These are phyloP conservation scores for Gonioctena quinquepunctata DNA, from an alignment of 1,140 invertebrate species.

Conservation along the genomic window DNA sequence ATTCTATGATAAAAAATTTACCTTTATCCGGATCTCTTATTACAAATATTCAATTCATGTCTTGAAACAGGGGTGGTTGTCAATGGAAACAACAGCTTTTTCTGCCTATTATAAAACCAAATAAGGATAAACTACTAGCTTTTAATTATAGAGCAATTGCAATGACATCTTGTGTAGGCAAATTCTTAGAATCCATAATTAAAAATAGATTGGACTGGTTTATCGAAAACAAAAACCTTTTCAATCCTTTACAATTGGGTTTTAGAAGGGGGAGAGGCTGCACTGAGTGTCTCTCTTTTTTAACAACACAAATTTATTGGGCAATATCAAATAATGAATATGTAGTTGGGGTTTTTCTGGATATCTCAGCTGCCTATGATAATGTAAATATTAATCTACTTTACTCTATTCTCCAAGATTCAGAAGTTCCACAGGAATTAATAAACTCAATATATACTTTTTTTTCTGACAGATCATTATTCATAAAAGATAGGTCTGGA, in stretches of 20 bases:
- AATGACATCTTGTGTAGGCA: not conserved
- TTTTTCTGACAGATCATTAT: not conserved
- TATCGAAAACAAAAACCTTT: slow-evolving; percentile 6
- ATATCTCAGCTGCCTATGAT: slow-evolving; percentile 20
- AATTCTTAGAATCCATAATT: slow-evolving; percentile 20
- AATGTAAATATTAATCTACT: not conserved
- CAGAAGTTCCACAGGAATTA: not conserved
- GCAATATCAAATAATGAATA: not conserved
- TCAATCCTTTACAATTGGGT: not conserved
- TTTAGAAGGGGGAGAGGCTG: slow-evolving; percentile 12
- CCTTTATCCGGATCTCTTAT: not conserved
- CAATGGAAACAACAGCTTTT: slow-evolving; percentile 10
- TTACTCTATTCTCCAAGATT: slow-evolving; percentile 2
- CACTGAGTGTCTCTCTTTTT: not conserved
- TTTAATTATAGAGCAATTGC: slow-evolving; percentile 9
- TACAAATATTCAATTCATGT: slow-evolving; percentile 8
- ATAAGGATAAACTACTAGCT: not conserved
- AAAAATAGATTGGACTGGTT: slow-evolving; percentile 21
- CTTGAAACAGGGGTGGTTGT: not conserved
- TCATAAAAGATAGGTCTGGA: not conserved
- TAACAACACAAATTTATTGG: not conserved
- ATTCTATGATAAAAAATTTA: slow-evolving; percentile 11
- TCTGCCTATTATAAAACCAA: slow-evolving; percentile 7
- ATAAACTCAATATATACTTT: not conserved
- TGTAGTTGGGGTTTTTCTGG: slow-evolving; percentile 16